Evolutionary conservation across 2,113 vertebrate genomes (phyloP), one percentile per base, ranked within the genome.

Genomic region (Heterotis niloticus): DNA sequence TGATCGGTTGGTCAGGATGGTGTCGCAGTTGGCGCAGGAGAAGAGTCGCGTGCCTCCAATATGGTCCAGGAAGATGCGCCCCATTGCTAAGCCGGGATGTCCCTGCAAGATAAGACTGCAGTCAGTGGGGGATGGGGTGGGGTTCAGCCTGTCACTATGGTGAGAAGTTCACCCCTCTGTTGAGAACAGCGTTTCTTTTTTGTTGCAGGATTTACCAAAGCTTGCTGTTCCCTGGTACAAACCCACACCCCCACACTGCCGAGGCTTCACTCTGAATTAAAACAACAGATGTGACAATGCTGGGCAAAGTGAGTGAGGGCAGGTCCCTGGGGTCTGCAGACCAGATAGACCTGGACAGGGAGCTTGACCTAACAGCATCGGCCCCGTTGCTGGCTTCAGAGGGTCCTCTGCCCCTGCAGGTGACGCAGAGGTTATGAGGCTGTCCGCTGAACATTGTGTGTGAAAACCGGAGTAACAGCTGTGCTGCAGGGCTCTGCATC

Each of bases 21-120:
- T 99, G 87, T 98, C 96, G 0, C 97, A 99, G 92, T 98, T 99
- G 78, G 97, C 97, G 24, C 96, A 98, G 83, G 97, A 98, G 87
- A 99, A 99, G 83, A 99, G 94, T 65, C 96, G 96, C n/a, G 97
- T 99, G 77, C 97, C 96, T 1, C 97, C 97, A 2, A 99, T 98
- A 81, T 99, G 97, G 89, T 99, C 97, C 89, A 98, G 88, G 89
- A 99, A 99, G 90, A 99, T 99, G 76, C 97, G 92, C 72, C 97
- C 97, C 97, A 99, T 98, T 14, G 64, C 54, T 76, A 17, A 10
- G 75, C 51, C 73, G 60, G 62, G 60, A 79, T 62, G 18, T 64
- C 26, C 23, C 77, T 83, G 75, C n/a, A 0, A 26, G 16, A 44
- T 29, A 76, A 34, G 12, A 65, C 28, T 44, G 7, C 13, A 57